phyloP scores from a whole-genome alignment of 2,888 invertebrate genomes.

The Onchidella celtica region DNA sequence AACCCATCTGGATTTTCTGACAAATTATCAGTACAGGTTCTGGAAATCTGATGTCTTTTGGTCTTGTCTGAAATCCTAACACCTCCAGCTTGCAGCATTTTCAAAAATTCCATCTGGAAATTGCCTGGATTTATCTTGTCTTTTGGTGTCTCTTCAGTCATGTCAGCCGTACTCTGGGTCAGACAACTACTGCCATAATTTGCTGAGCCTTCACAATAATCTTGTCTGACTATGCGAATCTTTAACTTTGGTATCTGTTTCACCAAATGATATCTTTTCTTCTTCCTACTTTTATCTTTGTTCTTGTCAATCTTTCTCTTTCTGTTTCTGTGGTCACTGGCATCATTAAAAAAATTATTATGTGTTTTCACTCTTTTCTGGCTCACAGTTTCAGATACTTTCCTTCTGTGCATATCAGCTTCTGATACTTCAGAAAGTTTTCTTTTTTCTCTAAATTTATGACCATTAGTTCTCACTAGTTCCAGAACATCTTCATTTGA shows the following conservation, averaged over 20 bases:
- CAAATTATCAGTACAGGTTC: too few species aligned
- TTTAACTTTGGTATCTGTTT: conserved; percentile 26
- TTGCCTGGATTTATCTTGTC: background rate
- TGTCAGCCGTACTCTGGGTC: background rate
- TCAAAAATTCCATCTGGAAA: conserved; percentile 40
- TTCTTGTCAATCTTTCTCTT: background rate
- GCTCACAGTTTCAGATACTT: too few species aligned
- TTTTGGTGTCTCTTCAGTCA: background rate
- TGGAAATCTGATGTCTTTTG: background rate
- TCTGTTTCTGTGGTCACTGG: background rate
- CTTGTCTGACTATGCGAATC: conserved; percentile 4
- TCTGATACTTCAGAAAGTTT: too few species aligned
- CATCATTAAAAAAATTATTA: background rate
- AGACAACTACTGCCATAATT: background rate
- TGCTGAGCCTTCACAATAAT: background rate
- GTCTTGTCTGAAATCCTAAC: background rate
- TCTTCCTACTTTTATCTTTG: background rate
- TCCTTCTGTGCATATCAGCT: too few species aligned
- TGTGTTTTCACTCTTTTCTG: too few species aligned
- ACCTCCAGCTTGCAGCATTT: conserved; percentile 25
- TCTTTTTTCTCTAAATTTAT: too few species aligned
- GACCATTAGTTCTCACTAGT: too few species aligned
- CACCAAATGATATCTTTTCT: conserved; percentile 19
- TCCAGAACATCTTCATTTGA: too few species aligned
- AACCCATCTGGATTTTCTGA: too few species aligned